phyloP scores from a whole-genome alignment of 2,113 vertebrate genomes.

The Carassius auratus region DNA sequence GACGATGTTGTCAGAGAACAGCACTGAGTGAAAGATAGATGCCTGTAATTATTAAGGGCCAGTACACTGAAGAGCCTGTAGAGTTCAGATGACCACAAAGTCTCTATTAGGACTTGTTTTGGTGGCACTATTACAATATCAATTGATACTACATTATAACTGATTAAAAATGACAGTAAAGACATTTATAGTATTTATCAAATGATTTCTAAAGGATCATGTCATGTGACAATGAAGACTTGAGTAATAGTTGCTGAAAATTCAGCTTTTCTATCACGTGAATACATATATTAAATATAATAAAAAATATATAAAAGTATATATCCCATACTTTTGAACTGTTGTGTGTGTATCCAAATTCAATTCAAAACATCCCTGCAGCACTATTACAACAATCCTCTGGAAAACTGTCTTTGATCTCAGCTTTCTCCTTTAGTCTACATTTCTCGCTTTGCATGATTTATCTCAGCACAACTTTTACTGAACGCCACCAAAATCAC shows the following conservation, averaged over 20 bases:
- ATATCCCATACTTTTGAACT: not conserved
- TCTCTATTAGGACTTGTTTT: conserved; percentile 5
- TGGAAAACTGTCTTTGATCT: not conserved
- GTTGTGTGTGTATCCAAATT: not conserved
- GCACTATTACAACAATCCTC: not conserved
- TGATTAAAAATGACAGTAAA: not conserved
- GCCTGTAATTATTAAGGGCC: conserved; percentile 58
- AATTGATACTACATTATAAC: not conserved
- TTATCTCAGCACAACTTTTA: not conserved
- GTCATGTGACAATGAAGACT: not conserved
- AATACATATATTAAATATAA: not conserved
- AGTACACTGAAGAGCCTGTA: not conserved
- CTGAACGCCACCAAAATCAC: not conserved
- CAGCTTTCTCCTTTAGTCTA: not conserved
- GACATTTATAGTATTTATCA: not conserved
- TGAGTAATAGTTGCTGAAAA: not conserved
- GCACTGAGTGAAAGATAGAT: conserved; percentile 49
- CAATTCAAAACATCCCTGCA: not conserved
- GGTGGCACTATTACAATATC: not conserved
- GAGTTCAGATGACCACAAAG: not conserved
- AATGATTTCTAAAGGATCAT: not conserved
- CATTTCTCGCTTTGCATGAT: not conserved
- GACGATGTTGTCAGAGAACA: conserved; percentile 55
- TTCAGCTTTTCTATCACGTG: not conserved
- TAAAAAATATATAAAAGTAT: not conserved